phyloP scores from a whole-genome alignment of 2,113 vertebrate species.

The Xenopus borealis region DNA sequence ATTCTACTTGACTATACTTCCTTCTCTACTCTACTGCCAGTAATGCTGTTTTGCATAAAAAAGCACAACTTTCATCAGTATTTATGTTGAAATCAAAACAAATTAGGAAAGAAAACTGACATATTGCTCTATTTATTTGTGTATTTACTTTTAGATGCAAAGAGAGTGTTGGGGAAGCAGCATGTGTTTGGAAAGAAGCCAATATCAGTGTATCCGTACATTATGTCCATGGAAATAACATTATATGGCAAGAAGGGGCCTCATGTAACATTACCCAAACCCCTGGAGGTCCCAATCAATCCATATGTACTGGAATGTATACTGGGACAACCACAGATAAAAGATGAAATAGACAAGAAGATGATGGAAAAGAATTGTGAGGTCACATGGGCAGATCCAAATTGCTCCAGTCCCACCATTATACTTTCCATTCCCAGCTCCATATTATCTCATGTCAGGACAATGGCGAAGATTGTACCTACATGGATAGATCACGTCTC shows the following conservation, averaged over 20 bases:
- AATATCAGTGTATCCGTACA: conserved; percentile 78
- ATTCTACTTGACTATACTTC: no score
- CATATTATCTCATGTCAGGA: conserved; percentile 61
- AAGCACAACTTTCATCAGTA: no score
- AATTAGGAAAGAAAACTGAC: no score
- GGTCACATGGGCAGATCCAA: conserved; percentile 53
- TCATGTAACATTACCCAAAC: conserved; percentile 66
- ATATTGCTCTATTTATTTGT: not conserved
- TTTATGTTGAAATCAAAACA: no score
- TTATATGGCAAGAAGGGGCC: conserved; percentile 80
- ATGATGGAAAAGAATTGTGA: conserved; percentile 65
- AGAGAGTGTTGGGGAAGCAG: conserved; percentile 59
- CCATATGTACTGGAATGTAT: conserved; percentile 67
- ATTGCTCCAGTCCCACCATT: conserved; percentile 50
- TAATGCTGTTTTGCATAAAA: no score
- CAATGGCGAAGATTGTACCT: conserved; percentile 55
- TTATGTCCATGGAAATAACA: conserved; percentile 66
- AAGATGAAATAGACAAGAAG: conserved; percentile 55
- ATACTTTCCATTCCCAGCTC: conserved; percentile 60
- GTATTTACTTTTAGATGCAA: conserved; percentile 64
- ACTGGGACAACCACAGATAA: conserved; percentile 45
- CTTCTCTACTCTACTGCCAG: no score
- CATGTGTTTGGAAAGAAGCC: conserved; percentile 62
- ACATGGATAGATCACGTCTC: conserved; percentile 65
- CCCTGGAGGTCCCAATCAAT: conserved; percentile 61